Evolutionary conservation across 2,797 vertebrate species (phyloP), one percentile per base, ranked within the genome.

Genomic region (Silurus lanzhouensis): DNA sequence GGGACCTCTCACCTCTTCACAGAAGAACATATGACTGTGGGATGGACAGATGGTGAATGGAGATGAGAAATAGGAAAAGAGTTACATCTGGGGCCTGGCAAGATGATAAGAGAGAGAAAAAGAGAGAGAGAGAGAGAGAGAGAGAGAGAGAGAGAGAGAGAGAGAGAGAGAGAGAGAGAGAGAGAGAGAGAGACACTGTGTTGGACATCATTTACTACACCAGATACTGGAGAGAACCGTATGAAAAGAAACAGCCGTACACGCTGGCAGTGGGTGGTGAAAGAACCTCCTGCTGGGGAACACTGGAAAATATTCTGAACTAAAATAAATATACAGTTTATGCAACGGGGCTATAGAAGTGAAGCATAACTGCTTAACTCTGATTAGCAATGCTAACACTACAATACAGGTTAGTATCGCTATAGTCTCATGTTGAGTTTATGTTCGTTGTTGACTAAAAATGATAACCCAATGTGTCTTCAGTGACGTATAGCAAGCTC

Each of bases 1-100:
- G 90, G 83, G 90, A 89, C 86, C 91, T 77, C 88, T 95, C 96
- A 95, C 96, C 94, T 93, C 88, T 25, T 82, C 61, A 71, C 91
- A 91, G 89, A 92, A 87, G 88, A 90, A 87, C 88, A 81, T 76
- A 88, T 90, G 83, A 90, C 78, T 76, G 52, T 44, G 25, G 78
- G 78, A 75, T 84, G 88, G 89, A 84, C 70, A 58, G 71, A 89
- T 82, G 90, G 61, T 60, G 17, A 46, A 31, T n/a, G 20, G 20
- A 57, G 72, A 25, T 84, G 89, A 80, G 87, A 89, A 68, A 63
- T 27, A 31, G n/a, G 19, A 88, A 52, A 9, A 48, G 64, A 57
- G 20, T 87, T 77, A 58, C 48, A 48, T 77, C 63, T 85, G 57
- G 52, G 58, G 44, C 27, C n/a, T 31, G 71, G 70, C 57, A 60